Conservation (phyloP, 2,888 invertebrate genomes). For the Mythimna impura region DNA sequence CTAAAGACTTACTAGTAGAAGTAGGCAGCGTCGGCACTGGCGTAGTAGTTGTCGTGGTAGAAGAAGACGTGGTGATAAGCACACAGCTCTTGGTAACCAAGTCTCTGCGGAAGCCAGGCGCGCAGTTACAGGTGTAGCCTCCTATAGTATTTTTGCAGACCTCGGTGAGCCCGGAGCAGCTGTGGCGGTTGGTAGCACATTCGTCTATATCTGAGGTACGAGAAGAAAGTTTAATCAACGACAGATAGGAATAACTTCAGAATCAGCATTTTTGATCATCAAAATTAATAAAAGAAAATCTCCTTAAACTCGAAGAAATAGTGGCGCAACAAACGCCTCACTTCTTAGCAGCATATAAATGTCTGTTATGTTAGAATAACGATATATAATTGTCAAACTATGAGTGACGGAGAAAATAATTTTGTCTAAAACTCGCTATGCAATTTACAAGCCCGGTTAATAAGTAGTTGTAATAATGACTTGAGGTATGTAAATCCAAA, state of each 20-base stretch:
- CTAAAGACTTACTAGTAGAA: conserved; percentile 63
- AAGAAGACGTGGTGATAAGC: conserved; percentile 70
- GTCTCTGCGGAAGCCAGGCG: conserved; percentile 94
- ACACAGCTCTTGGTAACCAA: conserved; percentile 80
- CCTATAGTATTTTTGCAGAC: conserved; percentile 96
- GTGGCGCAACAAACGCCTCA: no score
- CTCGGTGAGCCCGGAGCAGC: conserved; percentile 90
- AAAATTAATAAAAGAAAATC: no score
- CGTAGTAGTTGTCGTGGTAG: conserved; percentile 70
- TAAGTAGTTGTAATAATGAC: no score
- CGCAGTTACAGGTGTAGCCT: conserved; percentile 95
- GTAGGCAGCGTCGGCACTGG: conserved; percentile 54
- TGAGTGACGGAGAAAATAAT: no score
- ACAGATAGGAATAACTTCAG: background rate
- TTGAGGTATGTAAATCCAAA: no score
- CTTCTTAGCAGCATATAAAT: no score
- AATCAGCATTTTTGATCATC: no score
- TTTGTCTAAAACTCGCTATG: background rate
- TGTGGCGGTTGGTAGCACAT: conserved; percentile 91
- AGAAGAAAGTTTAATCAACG: conserved; percentile 4
- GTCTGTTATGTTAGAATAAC: no score
- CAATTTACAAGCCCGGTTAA: no score
- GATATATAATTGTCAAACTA: no score
- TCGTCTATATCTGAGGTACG: conserved; percentile 93
- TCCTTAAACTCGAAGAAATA: no score